Percentiles rank a stretch among this genome's conserved stretches.
phyloP scores from a whole-genome alignment of 2,797 vertebrate genomes.

The Knipowitschia caucasica region DNA sequence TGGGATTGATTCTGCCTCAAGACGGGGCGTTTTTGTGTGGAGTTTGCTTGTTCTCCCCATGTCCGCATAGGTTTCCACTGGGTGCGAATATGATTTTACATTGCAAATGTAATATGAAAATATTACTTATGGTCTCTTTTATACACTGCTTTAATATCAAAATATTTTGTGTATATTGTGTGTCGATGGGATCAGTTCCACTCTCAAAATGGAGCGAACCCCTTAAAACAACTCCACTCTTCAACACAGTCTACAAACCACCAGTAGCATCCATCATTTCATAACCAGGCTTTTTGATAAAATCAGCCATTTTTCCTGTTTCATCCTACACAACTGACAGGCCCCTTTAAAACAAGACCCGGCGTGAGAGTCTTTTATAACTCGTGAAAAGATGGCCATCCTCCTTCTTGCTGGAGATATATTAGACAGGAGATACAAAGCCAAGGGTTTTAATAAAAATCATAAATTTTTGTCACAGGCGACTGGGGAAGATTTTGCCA shows the following conservation, averaged over 20 bases:
- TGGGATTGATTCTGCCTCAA: too few relatives aligned
- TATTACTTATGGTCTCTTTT: too few relatives aligned
- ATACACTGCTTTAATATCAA: too few relatives aligned
- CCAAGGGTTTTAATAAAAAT: slow-evolving; percentile 76
- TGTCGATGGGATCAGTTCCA: too few relatives aligned
- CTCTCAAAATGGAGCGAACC: neutral
- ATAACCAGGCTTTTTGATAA: slow-evolving; percentile 10
- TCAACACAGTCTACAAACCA: neutral
- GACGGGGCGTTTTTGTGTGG: too few relatives aligned
- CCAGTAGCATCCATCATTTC: neutral
- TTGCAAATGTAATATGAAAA: too few relatives aligned
- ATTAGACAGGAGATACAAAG: slow-evolving; percentile 68
- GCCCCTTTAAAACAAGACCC: slow-evolving; percentile 31
- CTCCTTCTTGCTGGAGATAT: slow-evolving; percentile 65
- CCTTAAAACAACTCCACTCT: neutral
- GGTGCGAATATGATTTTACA: too few relatives aligned
- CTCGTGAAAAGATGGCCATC: slow-evolving; percentile 59
- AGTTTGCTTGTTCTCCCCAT: too few relatives aligned
- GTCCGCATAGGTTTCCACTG: too few relatives aligned
- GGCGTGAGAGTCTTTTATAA: slow-evolving; percentile 19
- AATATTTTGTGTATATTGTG: too few relatives aligned
- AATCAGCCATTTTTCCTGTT: slow-evolving; percentile 1
- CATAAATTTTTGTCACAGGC: slow-evolving; percentile 75
- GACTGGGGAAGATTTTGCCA: slow-evolving; percentile 65
- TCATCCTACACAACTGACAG: slow-evolving; percentile 13